A percentile compares a stretch with the other conserved stretches of the same genome.
phyloP scores from a whole-genome alignment of 2,797 vertebrate genomes.

The Hemitrygon akajei region DNA sequence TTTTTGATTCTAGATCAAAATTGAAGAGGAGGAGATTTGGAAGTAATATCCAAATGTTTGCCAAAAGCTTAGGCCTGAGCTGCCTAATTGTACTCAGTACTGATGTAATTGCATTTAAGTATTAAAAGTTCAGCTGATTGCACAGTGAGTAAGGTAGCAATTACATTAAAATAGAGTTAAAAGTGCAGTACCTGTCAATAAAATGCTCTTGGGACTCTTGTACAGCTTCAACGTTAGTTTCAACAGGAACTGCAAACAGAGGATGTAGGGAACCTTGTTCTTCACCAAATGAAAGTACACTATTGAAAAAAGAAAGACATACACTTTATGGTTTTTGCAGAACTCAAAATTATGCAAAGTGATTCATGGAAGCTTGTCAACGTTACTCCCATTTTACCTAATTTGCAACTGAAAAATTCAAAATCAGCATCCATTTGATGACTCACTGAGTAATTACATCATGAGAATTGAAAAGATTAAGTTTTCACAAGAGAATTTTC shows the following conservation, averaged over 20 bases:
- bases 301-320: not conserved
- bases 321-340: not conserved
- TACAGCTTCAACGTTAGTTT: not conserved
- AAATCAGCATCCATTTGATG: not conserved
- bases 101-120: not conserved
- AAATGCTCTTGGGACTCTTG: not conserved
- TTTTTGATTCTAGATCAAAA: not conserved
- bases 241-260: not conserved
- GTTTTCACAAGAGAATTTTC: not conserved
- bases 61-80: not conserved
- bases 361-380: not conserved
- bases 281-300: not conserved
- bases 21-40: not conserved
- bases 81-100: not conserved
- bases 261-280: not conserved
- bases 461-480: not conserved
- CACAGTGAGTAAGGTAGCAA: not conserved
- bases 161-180: not conserved
- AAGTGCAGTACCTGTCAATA: not conserved
- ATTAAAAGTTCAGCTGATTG: not conserved
- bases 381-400: not conserved
- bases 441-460: not conserved
- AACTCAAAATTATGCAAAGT: not conserved
- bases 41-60: not conserved
- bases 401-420: not conserved